These are phyloP conservation scores for Drusus annulatus DNA, from an alignment of 1,140 invertebrate species.

Conservation along the genomic window DNA sequence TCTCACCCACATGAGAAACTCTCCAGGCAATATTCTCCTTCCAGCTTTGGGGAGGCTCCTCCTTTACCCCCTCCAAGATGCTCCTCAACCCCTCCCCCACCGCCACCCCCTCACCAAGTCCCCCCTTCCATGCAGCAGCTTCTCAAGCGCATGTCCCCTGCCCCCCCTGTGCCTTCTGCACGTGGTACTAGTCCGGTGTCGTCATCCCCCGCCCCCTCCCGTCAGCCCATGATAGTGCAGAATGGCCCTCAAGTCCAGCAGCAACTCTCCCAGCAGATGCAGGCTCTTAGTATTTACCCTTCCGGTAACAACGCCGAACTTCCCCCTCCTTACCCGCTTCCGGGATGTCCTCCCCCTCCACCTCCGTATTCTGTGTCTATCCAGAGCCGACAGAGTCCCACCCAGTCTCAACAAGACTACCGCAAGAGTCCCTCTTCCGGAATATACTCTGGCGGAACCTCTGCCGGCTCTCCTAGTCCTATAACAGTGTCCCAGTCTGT, in stretches of 20 bases:
- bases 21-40: conserved; percentile 78
- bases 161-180: conserved; percentile 76
- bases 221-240: conserved; percentile 85
- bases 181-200: conserved; percentile 85
- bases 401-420: conserved; percentile 85
- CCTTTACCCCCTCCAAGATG: conserved; percentile 81
- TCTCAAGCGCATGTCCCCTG: conserved; percentile 88
- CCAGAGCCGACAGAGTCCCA: conserved; percentile 89
- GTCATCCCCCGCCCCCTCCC: conserved; percentile 65
- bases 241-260: conserved; percentile 88
- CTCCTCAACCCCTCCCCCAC: conserved; percentile 81
- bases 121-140: conserved; percentile 84
- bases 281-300: conserved; percentile 86
- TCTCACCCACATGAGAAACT: conserved; percentile 72
- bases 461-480: conserved; percentile 86
- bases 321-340: conserved; percentile 84
- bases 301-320: conserved; percentile 76
- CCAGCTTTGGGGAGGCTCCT: conserved; percentile 76
- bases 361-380: conserved; percentile 89
- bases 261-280: conserved; percentile 88
- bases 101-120: conserved; percentile 76
- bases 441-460: conserved; percentile 85
- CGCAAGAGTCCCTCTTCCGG: conserved; percentile 84
- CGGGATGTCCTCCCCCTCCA: conserved; percentile 79
- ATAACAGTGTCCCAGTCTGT: conserved; percentile 79